phyloP scores from a whole-genome alignment of 2,888 invertebrate species.

The Lamproptera curius region DNA sequence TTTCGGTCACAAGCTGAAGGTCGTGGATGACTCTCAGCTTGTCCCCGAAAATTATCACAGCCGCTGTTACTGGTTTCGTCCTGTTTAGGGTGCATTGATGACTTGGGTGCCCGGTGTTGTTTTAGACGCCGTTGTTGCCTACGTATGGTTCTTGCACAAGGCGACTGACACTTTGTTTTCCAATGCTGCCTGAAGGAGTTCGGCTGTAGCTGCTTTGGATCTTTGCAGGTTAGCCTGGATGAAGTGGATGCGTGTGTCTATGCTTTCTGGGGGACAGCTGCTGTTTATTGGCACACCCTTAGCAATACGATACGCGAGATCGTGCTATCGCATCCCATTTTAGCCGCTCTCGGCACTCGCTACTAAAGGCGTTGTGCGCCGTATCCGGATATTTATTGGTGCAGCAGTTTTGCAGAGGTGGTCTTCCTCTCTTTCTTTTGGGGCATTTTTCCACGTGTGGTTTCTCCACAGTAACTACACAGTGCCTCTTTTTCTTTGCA shows the following conservation, averaged over 20 bases:
- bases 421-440: too few relatives aligned
- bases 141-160: slow-evolving; percentile 36
- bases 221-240: slow-evolving; percentile 30
- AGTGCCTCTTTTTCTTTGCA: too few relatives aligned
- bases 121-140: slow-evolving; percentile 23
- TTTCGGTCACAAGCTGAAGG: slow-evolving; percentile 29
- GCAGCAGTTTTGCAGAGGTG: too few relatives aligned
- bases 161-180: slow-evolving; percentile 17
- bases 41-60: slow-evolving; percentile 26
- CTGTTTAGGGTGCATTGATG: slow-evolving; percentile 27
- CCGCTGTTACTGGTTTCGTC: slow-evolving; percentile 25
- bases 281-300: background rate
- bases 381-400: too few relatives aligned
- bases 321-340: too few relatives aligned
- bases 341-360: too few relatives aligned
- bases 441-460: too few relatives aligned
- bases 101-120: slow-evolving; percentile 21
- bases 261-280: too few relatives aligned
- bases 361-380: too few relatives aligned
- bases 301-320: too few relatives aligned
- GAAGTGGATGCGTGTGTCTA: too few relatives aligned
- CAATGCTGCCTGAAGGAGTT: slow-evolving; percentile 25
- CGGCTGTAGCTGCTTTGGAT: slow-evolving; percentile 25
- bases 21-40: slow-evolving; percentile 21
- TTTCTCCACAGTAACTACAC: too few relatives aligned